A percentile compares a stretch with the other conserved stretches of the same genome.
These are phyloP conservation scores for Sardinella longiceps DNA, from an alignment of 2,797 vertebrate genomes.

Conservation along the genomic window DNA sequence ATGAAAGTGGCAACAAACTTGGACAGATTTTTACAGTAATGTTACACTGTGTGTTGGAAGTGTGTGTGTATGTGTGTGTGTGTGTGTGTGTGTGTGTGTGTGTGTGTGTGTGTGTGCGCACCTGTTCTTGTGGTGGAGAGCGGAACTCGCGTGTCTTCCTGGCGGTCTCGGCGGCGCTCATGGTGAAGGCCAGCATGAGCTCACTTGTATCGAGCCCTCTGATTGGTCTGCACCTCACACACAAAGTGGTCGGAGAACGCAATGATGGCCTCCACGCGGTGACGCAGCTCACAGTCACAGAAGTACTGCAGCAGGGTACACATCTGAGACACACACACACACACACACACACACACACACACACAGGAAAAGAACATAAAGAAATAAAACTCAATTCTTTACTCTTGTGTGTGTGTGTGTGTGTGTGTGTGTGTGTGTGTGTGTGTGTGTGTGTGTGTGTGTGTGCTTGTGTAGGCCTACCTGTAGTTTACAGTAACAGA, in stretches of 20 bases:
- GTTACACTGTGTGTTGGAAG: background rate
- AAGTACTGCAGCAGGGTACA: conserved; percentile 93
- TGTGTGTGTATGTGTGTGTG: background rate
- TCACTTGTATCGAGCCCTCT: conserved; percentile 84
- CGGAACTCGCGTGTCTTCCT: conserved; percentile 92
- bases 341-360: background rate
- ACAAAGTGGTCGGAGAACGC: conserved; percentile 90
- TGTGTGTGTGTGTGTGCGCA: conserved; percentile 46
- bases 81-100: background rate
- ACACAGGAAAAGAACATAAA: no score
- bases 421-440: conserved; percentile 9
- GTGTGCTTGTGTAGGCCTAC: background rate
- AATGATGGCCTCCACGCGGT: conserved; percentile 90
- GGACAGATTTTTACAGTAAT: background rate
- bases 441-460: background rate
- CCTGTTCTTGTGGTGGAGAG: conserved; percentile 94
- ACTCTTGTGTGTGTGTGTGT: background rate
- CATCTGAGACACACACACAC: conserved; percentile 76
- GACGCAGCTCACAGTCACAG: conserved; percentile 93
- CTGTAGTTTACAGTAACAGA: no score
- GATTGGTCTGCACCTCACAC: conserved; percentile 85
- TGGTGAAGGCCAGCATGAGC: conserved; percentile 89
- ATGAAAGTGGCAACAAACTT: background rate
- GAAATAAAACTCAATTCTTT: no score
- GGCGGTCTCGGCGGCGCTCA: conserved; percentile 91